Evolutionary conservation across 2,797 vertebrate species (phyloP).

Genomic region (Chiroxiphia lanceolata): DNA sequence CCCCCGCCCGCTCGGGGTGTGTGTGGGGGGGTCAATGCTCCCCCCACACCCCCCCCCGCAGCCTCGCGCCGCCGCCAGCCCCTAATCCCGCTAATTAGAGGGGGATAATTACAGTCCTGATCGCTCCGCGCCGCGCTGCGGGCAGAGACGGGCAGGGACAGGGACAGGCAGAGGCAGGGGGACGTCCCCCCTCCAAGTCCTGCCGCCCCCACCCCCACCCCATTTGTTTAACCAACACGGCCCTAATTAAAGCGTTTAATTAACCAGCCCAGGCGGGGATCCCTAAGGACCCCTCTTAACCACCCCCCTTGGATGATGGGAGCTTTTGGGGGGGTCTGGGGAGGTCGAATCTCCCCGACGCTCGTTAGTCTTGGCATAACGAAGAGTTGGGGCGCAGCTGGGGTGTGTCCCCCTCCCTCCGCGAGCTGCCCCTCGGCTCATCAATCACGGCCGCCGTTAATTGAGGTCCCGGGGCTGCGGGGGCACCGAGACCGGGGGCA

Average conservation of each 20-base stretch:
- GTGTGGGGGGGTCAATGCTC: not conserved
- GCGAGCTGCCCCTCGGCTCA: not conserved
- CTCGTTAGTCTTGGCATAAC: not conserved
- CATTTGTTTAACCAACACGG: conserved; percentile 27
- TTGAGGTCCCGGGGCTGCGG: not conserved
- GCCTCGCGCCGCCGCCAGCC: not conserved
- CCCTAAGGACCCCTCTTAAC: not conserved
- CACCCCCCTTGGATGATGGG: not conserved
- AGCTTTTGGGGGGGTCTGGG: not conserved
- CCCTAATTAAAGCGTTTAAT: conserved; percentile 24
- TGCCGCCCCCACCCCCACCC: rapidly evolving
- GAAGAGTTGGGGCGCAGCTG: not conserved
- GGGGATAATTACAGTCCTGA: not conserved
- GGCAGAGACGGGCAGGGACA: not conserved
- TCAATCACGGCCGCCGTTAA: not conserved
- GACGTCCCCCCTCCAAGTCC: not conserved
- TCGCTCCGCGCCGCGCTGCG: not conserved
- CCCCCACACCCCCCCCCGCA: not conserved
- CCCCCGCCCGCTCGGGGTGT: not conserved
- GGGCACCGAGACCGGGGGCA: not conserved
- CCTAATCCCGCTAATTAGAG: conserved; percentile 24
- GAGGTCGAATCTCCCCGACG: not conserved
- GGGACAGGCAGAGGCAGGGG: not conserved
- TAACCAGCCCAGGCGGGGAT: not conserved
- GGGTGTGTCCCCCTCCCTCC: not conserved